A percentile compares a stretch with the other conserved stretches of the same genome.
phyloP scores from a whole-genome alignment of 2,888 invertebrate species.

The Lepidocyrtinus sp. region DNA sequence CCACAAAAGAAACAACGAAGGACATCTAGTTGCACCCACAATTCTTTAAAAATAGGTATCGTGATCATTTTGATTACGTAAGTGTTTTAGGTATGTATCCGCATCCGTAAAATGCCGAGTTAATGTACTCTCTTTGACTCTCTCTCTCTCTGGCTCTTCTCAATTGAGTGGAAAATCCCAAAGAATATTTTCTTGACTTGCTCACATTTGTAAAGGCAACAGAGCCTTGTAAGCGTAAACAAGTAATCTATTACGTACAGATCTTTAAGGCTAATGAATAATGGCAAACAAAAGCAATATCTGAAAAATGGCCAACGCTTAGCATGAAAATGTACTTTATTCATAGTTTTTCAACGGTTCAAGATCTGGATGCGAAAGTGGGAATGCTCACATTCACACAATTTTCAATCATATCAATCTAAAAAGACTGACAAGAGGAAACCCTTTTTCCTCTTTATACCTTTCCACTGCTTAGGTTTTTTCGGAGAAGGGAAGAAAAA shows the following conservation, averaged over 20 bases:
- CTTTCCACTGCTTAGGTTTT: not conserved
- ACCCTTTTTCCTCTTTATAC: constrained; percentile 9
- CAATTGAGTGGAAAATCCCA: constrained; percentile 15
- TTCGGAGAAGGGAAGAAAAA: not conserved
- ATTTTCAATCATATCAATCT: constrained; percentile 23
- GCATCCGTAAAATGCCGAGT: constrained; percentile 18
- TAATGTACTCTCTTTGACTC: constrained; percentile 14
- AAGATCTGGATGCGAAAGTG: constrained; percentile 40
- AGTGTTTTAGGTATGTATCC: not conserved
- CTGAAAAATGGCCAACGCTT: not conserved
- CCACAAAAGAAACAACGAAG: not conserved
- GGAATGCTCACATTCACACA: constrained; percentile 49
- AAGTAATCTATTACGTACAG: constrained; percentile 7
- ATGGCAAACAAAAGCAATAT: constrained; percentile 16
- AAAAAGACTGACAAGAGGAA: constrained; percentile 15
- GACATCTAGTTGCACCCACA: constrained; percentile 11
- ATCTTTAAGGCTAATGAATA: not conserved
- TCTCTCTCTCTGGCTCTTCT: no score
- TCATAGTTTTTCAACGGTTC: no score
- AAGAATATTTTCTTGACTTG: constrained; percentile 15
- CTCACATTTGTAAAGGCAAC: not conserved
- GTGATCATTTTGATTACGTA: constrained; percentile 6
- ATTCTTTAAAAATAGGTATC: not conserved
- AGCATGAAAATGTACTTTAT: no score
- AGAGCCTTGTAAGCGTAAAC: constrained; percentile 6